A percentile compares a stretch with the other conserved stretches of the same genome.
Evolutionary conservation across 2,113 vertebrate genomes (phyloP).

Genomic region (Dermatemys mawii): DNA sequence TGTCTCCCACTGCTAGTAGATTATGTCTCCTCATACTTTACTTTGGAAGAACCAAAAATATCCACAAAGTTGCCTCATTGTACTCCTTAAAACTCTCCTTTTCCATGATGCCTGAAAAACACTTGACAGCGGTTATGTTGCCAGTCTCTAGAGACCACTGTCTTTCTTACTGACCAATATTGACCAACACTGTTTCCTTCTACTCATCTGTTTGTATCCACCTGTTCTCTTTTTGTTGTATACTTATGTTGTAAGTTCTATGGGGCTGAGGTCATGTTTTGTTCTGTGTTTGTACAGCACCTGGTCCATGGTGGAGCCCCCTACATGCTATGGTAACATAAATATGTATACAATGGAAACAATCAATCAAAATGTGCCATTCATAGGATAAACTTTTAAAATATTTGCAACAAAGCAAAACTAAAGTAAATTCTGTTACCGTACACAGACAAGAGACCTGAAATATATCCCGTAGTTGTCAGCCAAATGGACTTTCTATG

Average conservation of each 20-base stretch:
- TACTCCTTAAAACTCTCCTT: neutral
- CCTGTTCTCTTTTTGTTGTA: neutral
- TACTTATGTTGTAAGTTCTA: neutral
- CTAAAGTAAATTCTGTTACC: constrained; percentile 25
- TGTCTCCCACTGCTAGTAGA: neutral
- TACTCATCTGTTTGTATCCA: neutral
- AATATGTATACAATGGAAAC: neutral
- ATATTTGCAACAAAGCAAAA: constrained; percentile 29
- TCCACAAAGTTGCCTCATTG: neutral
- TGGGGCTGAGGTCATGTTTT: neutral
- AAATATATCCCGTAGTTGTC: too few species aligned
- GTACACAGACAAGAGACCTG: neutral
- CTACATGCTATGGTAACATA: neutral
- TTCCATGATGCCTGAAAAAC: neutral
- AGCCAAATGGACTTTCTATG: too few species aligned
- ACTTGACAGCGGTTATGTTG: neutral
- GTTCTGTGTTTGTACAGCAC: fast-evolving
- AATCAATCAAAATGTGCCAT: neutral
- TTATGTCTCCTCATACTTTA: neutral
- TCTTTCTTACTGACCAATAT: neutral
- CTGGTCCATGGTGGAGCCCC: neutral
- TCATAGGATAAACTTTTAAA: neutral
- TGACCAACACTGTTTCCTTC: neutral
- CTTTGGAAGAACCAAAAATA: neutral
- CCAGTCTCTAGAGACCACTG: neutral